phyloP scores from a whole-genome alignment of 2,888 invertebrate genomes.

The Rotaria magnacalcarata region DNA sequence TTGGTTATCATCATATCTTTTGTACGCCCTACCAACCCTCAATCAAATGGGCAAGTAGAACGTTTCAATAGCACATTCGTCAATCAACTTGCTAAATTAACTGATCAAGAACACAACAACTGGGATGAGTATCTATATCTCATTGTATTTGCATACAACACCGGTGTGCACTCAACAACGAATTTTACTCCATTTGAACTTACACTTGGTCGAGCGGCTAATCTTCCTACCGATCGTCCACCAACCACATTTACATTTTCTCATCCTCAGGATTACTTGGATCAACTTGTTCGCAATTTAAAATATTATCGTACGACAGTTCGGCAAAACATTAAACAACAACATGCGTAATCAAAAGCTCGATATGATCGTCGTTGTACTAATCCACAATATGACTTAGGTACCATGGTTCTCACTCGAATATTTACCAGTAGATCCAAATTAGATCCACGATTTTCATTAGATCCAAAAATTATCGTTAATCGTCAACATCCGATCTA shows the following conservation, averaged over 20 bases:
- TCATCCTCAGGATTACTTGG: neutral
- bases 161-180: neutral
- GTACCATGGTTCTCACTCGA: neutral
- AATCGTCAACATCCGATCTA: neutral
- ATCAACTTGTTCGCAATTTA: neutral
- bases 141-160: neutral
- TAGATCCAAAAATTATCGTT: neutral
- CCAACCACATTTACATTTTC: neutral
- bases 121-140: neutral
- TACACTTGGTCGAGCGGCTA: neutral
- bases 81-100: neutral
- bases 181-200: neutral
- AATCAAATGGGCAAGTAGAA: conserved; percentile 44
- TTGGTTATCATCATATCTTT: conserved; percentile 47
- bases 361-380: neutral
- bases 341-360: neutral
- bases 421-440: neutral
- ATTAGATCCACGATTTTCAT: neutral
- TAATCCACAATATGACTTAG: neutral
- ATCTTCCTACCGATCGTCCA: neutral
- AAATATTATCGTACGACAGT: neutral
- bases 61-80: conserved; percentile 44
- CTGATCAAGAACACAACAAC: neutral
- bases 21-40: conserved; percentile 45
- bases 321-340: neutral